Evolutionary conservation across 2,888 invertebrate genomes (phyloP).

Genomic region (Papilio gigon): DNA sequence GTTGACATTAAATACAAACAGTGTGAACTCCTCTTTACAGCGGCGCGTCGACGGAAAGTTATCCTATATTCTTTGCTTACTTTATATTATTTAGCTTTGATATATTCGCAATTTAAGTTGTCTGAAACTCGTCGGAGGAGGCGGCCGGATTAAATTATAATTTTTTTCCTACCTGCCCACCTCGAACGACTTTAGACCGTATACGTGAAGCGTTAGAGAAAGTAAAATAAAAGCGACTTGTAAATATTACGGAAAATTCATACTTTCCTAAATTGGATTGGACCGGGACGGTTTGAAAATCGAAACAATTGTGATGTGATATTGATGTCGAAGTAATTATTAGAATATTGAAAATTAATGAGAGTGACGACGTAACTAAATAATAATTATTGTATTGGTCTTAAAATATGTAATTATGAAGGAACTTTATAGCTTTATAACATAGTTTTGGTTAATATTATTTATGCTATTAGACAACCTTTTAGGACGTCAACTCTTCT

Average conservation of each 20-base stretch:
- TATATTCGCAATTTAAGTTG: slow-evolving; percentile 81
- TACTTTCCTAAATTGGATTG: slow-evolving; percentile 29
- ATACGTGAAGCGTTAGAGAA: slow-evolving; percentile 56
- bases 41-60: slow-evolving; percentile 61
- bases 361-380: neutral
- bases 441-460: too few relatives aligned
- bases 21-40: slow-evolving; percentile 52
- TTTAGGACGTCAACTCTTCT: too few relatives aligned
- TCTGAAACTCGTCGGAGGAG: slow-evolving; percentile 71
- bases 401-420: too few relatives aligned
- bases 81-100: slow-evolving; percentile 80
- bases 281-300: neutral
- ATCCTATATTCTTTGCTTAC: slow-evolving; percentile 73
- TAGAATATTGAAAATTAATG: neutral
- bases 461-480: too few relatives aligned
- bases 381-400: too few relatives aligned
- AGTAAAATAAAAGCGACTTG: slow-evolving; percentile 43
- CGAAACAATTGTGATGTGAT: too few relatives aligned
- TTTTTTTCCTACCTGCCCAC: slow-evolving; percentile 63
- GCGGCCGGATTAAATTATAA: slow-evolving; percentile 74
- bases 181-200: slow-evolving; percentile 63
- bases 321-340: neutral
- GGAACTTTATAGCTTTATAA: too few relatives aligned
- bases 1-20: slow-evolving; percentile 35
- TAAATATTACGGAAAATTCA: slow-evolving; percentile 38